These are phyloP conservation scores for Carduelis carduelis DNA, from an alignment of 2,797 vertebrate species.

Conservation along the genomic window DNA sequence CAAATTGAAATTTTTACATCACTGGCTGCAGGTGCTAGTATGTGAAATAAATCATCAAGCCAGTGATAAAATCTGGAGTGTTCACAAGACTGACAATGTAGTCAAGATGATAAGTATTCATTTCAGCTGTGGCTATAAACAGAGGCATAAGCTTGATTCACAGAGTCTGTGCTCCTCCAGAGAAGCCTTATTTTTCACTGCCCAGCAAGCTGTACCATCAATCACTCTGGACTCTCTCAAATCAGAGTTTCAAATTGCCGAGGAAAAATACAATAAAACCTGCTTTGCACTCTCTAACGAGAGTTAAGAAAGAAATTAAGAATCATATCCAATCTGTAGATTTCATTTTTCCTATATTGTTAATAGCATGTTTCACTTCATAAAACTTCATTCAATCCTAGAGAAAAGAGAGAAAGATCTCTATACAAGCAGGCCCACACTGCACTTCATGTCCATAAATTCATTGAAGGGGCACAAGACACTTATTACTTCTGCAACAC, in stretches of 20 bases:
- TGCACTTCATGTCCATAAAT: not conserved
- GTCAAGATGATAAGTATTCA: not conserved
- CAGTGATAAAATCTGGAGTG: conserved; percentile 3
- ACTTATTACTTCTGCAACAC: not conserved
- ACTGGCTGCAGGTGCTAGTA: not conserved
- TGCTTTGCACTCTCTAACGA: not conserved
- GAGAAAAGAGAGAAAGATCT: not conserved
- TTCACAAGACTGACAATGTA: not conserved
- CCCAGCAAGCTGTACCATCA: not conserved
- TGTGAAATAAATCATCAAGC: conserved; percentile 17
- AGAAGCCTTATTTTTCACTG: not conserved
- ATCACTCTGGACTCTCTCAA: not conserved
- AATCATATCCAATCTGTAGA: not conserved
- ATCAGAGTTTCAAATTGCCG: not conserved
- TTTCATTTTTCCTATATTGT: not conserved
- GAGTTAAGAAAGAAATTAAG: not conserved
- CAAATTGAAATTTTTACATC: not conserved
- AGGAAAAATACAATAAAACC: not conserved
- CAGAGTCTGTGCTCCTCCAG: not conserved
- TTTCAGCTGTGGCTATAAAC: conserved; percentile 9
- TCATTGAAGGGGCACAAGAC: not conserved
- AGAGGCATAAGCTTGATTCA: not conserved
- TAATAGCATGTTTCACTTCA: not conserved
- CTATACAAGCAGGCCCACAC: not conserved
- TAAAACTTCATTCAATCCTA: not conserved